Base-by-base conservation (phyloP, 35 echinoderm and acorn worm genomes). In the Ophiothrix spiculata region DNA sequence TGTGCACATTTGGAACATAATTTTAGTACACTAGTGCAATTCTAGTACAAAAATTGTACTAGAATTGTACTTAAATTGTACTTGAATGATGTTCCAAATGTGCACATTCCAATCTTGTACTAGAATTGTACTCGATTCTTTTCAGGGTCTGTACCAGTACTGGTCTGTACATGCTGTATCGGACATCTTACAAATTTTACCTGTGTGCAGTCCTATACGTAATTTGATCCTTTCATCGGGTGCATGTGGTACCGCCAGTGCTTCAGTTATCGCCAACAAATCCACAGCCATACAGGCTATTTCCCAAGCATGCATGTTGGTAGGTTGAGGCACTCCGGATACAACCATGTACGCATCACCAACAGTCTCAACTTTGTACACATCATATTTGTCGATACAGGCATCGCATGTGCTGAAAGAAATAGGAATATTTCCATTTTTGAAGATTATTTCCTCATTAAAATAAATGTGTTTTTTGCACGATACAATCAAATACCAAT, bases 261-360 rank as follows among this genome's bases (percentile, higher is more conserved):
- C 0, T 38, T 85, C 36, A 0, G 85, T 56, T 75, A 84, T 74
- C 25, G 69, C 37, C 8, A 93, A 81, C 0, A 93, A 41, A 36
- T 89, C 87, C 56, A 89, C 75, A 15, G 92, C 92, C 82, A 83
- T 89, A 32, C 80, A 93, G 13, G 87, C 92, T 29, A 93, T 93
- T 42, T 93, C 87, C 0, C 80, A 82, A 21, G 92, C 92, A 37
- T 93, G 92, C 16, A 56, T 56, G 34, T 85, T 75, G 0, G 54
- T 39, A 12, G 74, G 92, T 8, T 85, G 75, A 19, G 92, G 92
- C 33, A 89, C 76, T 17, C 92, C 92, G 0, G 92, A 93, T 1
- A 85, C 92, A 33, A 93, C 81, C 92, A 93, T 93, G 83, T 93
- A 93, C 17, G 92, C 92, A 77, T 93, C 92, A 23, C 92, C 92